A percentile compares a stretch with the other conserved stretches of the same genome.
Evolutionary conservation across 1,140 invertebrate species (phyloP).

Genomic region (Coptotermes formosanus): DNA sequence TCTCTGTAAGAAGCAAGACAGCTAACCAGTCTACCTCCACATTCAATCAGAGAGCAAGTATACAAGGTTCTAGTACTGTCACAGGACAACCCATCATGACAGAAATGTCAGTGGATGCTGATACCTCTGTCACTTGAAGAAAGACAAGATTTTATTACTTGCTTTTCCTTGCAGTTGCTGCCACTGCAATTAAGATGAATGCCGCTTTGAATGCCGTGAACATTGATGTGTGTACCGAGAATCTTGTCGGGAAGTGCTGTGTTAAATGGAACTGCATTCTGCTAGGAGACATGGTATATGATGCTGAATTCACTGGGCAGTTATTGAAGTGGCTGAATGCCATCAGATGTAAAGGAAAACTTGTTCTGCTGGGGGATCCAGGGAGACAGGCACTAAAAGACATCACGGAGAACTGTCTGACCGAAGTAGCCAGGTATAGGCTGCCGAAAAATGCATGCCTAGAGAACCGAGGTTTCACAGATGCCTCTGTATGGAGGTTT

Average conservation of each 20-base stretch:
- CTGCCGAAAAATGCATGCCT: constrained; percentile 42
- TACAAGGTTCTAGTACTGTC: no score
- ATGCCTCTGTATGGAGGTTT: constrained; percentile 42
- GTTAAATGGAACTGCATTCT: constrained; percentile 48
- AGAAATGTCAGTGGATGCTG: background rate
- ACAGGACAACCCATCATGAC: background rate
- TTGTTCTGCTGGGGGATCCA: constrained; percentile 47
- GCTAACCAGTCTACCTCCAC: no score
- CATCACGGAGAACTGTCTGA: constrained; percentile 38
- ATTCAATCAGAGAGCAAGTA: no score
- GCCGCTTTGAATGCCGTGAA: constrained; percentile 49
- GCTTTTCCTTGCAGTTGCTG: constrained; percentile 46
- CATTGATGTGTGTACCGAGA: constrained; percentile 45
- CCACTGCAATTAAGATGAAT: constrained; percentile 50
- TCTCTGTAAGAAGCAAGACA: no score
- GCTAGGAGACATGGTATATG: constrained; percentile 58
- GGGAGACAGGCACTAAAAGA: constrained; percentile 44
- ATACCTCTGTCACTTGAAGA: background rate
- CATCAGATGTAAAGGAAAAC: constrained; percentile 42
- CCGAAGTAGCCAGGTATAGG: constrained; percentile 38
- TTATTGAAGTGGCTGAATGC: constrained; percentile 51
- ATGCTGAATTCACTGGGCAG: constrained; percentile 49
- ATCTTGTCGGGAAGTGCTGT: constrained; percentile 45
- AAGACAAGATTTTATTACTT: constrained; percentile 51
- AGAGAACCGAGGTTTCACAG: constrained; percentile 45